A percentile compares a stretch with the other conserved stretches of the same genome.
Evolutionary conservation across 2,888 invertebrate genomes (phyloP).

Genomic region (Eucera pruinosa): DNA sequence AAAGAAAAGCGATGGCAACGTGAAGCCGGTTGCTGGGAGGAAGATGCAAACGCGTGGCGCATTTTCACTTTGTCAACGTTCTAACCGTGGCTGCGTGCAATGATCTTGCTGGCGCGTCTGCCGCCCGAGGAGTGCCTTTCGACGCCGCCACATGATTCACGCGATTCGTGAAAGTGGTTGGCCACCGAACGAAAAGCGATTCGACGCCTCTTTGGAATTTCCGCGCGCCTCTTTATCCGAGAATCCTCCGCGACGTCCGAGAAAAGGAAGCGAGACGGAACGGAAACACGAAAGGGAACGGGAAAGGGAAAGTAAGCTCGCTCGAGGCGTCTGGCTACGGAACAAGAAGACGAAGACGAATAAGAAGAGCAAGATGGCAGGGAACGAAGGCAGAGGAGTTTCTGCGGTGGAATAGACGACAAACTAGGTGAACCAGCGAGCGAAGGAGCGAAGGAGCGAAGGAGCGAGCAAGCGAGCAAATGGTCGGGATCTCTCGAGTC

Average conservation of each 20-base stretch:
- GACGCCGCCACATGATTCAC: constrained; percentile 37
- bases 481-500: constrained; percentile 36
- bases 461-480: constrained; percentile 21
- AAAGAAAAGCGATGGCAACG: background rate
- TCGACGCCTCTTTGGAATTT: constrained; percentile 40
- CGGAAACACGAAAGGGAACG: too few species aligned
- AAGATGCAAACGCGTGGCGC: background rate
- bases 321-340: too few species aligned
- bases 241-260: constrained; percentile 3
- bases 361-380: background rate
- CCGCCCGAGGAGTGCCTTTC: constrained; percentile 20
- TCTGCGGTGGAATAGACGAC: background rate
- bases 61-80: constrained; percentile 18
- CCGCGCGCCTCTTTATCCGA: background rate
- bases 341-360: background rate
- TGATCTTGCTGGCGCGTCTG: constrained; percentile 15
- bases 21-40: constrained; percentile 4
- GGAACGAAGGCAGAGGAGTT: background rate
- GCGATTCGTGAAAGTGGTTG: constrained; percentile 53
- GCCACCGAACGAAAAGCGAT: constrained; percentile 19
- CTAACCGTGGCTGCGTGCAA: background rate
- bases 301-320: too few species aligned
- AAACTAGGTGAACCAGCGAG: constrained; percentile 10
- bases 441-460: too few species aligned
- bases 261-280: too few species aligned